These are phyloP conservation scores for Holothuria leucospilota DNA, from an alignment of 53 echinoderm and acorn worm genomes.

Conservation along the genomic window DNA sequence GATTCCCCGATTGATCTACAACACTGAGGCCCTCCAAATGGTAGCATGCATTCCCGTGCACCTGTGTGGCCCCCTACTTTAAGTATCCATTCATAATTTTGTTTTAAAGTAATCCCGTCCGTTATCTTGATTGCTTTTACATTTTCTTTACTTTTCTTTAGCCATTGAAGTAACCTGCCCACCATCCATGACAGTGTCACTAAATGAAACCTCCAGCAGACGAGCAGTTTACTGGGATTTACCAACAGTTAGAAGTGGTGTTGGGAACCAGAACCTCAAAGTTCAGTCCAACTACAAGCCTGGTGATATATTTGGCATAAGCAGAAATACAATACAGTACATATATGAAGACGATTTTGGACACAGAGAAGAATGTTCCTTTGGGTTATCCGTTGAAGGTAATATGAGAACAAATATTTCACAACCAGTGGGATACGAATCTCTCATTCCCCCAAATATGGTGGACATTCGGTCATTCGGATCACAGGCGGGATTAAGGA, in stretches of 20 bases:
- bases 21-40: too few species aligned
- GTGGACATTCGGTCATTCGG: too few species aligned
- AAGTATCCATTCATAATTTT: too few species aligned
- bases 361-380: not conserved
- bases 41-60: too few species aligned
- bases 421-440: not conserved
- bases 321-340: not conserved
- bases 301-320: not conserved
- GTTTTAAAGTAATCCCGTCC: too few species aligned
- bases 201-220: not conserved
- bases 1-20: too few species aligned
- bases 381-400: not conserved
- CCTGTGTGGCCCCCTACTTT: too few species aligned
- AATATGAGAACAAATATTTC: not conserved
- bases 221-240: not conserved
- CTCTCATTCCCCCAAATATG: too few species aligned
- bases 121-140: too few species aligned
- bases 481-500: too few species aligned
- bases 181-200: not conserved
- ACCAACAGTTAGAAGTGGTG: not conserved
- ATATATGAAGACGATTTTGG: conserved; percentile 5
- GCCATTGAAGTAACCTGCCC: conserved; percentile 11
- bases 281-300: not conserved
- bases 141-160: not conserved
- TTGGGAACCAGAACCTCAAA: not conserved